These are phyloP conservation scores for Beroe forskalii DNA, from an alignment of 37 sponge, comb jelly and placozoan genomes.

Conservation along the genomic window DNA sequence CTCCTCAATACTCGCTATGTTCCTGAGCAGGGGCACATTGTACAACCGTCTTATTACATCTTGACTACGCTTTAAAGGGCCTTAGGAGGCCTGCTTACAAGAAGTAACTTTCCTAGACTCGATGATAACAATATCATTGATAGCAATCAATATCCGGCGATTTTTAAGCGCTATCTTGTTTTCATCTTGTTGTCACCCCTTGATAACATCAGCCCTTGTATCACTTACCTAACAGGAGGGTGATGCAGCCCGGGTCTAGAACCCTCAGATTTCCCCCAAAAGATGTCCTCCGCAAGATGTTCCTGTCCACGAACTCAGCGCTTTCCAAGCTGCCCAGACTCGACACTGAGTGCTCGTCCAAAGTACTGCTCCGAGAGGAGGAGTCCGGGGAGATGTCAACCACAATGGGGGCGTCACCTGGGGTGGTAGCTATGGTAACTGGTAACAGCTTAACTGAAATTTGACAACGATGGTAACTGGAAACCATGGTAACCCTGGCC, in stretches of 20 bases:
- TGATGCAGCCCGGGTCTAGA: conserved; percentile 4
- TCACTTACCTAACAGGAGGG: conserved; percentile 18
- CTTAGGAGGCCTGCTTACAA: no score
- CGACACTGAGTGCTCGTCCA: conserved; percentile 14
- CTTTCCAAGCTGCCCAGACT: conserved; percentile 29
- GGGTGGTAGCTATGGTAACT: no score
- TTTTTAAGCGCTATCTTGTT: no score
- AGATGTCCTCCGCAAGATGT: neutral
- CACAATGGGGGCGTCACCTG: neutral
- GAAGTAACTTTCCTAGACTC: no score
- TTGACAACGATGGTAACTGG: no score
- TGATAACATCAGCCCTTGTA: neutral
- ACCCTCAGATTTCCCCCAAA: neutral
- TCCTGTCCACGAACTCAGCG: conserved; percentile 5
- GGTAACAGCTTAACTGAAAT: no score
- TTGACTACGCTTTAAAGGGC: no score
- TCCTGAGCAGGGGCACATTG: neutral
- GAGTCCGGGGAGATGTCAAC: conserved; percentile 14
- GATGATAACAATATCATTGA: no score
- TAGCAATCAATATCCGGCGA: no score
- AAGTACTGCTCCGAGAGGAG: conserved; percentile 4
- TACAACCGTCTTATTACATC: no score
- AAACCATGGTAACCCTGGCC: no score
- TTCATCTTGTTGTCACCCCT: no score
- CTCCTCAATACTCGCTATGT: conserved; percentile 55